Base-by-base conservation (phyloP, 2,113 vertebrate genomes). In the Cottus gobio region DNA sequence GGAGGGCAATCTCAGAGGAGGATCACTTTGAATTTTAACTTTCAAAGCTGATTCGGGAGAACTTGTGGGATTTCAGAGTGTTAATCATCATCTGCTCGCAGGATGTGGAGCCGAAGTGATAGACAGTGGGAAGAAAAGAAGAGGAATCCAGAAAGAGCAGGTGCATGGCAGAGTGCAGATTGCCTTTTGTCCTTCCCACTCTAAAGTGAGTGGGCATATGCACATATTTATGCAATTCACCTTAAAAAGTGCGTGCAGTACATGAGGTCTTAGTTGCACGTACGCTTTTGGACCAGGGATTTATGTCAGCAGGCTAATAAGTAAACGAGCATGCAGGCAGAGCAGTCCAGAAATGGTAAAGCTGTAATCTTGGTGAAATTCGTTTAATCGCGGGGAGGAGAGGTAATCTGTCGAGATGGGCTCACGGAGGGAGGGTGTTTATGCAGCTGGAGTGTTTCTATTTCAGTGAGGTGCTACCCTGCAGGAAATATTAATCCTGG, bases 221-320 rank as follows among this genome's bases (percentile, higher is more conserved):
- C 31, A 31, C 42, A 28, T 54, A 52, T 83, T 54, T 13, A 48
- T 34, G 58, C 22, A 22, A 72, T 61, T 68, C 58, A 73, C 79
- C 75, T 79, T 61, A 20, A 54, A 22, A 74, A 72, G 71, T n/a
- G 34, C 12, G 5, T 15, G 26, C 39, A 18, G 69, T 54, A 66
- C 75, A 77, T 26, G 56, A 79, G 56, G 57, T 73, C 75, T 86
- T 74, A 62, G 77, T 56, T 82, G 26, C 73, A 69, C 11, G 24
- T 44, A 48, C 44, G 86, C 71, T 85, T 83, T 60, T 73, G 75
- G 82, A 86, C 70, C 77, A 72, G 84, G 88, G 91, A 88, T 91
- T 92, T 85, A 76, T 89, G 90, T 93, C 91, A 91, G 84, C 87
- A 9, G 83, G 75, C 71, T 90, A 85, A 91, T 75, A 83, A 81